Conservation (phyloP, 2,797 vertebrate genomes). For the Sardinella longiceps region DNA sequence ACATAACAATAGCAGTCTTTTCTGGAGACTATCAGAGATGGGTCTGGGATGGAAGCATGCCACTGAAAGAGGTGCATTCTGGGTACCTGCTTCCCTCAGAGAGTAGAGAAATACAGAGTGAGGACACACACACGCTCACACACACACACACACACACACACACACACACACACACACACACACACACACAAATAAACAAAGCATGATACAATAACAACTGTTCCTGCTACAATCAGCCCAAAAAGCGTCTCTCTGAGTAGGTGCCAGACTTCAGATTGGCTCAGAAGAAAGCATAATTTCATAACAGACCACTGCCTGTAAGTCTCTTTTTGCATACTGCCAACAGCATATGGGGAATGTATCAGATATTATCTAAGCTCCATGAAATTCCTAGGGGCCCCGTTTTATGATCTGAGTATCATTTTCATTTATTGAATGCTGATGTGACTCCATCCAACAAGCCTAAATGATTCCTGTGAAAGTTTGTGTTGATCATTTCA, state of each 20-base stretch:
- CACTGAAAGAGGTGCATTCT: not conserved
- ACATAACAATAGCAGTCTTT: too few species aligned
- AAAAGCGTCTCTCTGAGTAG: not conserved
- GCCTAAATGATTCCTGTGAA: too few species aligned
- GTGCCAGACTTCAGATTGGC: not conserved
- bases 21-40: too few species aligned
- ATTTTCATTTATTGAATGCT: too few species aligned
- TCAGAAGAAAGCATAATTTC: not conserved
- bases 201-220: not conserved
- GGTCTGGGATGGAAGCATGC: too few species aligned
- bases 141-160: not conserved
- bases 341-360: not conserved
- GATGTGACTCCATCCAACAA: not conserved
- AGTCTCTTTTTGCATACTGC: not conserved
- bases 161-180: slow-evolving; percentile 4
- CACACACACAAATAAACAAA: not conserved
- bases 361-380: not conserved
- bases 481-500: not conserved
- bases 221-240: not conserved
- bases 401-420: too few species aligned
- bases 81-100: not conserved
- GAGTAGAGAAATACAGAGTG: not conserved
- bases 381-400: too few species aligned
- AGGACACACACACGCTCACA: not conserved
- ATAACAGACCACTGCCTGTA: not conserved